Evolutionary conservation across 1,140 invertebrate species (phyloP).

Genomic region (Heliconius hermathena): DNA sequence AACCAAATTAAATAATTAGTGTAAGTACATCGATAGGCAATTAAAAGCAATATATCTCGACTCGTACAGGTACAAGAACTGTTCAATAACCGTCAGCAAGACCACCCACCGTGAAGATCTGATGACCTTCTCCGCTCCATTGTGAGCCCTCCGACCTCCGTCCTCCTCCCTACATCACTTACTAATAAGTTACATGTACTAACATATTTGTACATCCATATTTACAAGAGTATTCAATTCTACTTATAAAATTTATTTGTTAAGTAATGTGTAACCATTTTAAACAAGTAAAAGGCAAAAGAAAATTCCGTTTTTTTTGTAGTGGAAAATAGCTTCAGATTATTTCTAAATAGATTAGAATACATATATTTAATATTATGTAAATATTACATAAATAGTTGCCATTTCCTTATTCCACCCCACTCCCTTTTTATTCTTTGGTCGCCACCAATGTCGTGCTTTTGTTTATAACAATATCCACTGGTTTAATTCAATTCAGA

Average conservation of each 20-base stretch:
- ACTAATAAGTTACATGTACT: conserved; percentile 29
- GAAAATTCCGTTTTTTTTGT: background rate
- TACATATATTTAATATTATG: too few species aligned
- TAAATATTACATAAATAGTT: too few species aligned
- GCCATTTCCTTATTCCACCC: too few species aligned
- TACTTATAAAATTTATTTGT: too few species aligned
- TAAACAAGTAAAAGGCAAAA: background rate
- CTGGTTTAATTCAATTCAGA: too few species aligned
- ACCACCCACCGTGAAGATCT: conserved; percentile 61
- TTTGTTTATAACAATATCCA: too few species aligned
- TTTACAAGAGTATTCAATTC: background rate
- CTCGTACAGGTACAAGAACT: conserved; percentile 22
- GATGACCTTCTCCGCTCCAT: conserved; percentile 64
- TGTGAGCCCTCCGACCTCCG: conserved; percentile 59
- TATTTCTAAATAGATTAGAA: too few species aligned
- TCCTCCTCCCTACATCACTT: conserved; percentile 36
- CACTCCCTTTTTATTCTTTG: too few species aligned
- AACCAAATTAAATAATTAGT: background rate
- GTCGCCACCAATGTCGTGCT: too few species aligned
- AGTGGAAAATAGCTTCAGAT: too few species aligned
- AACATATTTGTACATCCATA: conserved; percentile 13
- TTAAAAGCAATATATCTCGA: conserved; percentile 32
- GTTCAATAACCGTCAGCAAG: conserved; percentile 40
- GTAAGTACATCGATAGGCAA: conserved; percentile 9
- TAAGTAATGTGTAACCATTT: background rate